Percentiles rank a stretch among this genome's conserved stretches.
phyloP scores from a whole-genome alignment of 2,888 invertebrate genomes.

The Ichneumoninae sp. region DNA sequence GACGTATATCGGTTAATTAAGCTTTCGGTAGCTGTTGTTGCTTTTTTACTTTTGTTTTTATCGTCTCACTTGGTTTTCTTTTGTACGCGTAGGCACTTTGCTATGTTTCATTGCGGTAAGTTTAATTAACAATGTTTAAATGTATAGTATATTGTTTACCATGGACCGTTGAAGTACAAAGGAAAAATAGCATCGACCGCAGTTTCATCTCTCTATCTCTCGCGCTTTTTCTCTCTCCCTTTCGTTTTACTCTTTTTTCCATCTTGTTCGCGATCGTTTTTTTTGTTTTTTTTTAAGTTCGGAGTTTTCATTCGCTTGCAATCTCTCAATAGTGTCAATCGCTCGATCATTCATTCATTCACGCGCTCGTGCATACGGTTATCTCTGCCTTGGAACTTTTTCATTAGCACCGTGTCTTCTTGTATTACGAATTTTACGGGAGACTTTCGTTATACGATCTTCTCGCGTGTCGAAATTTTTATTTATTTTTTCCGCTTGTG shows the following conservation, averaged over 20 bases:
- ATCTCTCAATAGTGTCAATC: conserved; percentile 60
- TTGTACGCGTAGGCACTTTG: conserved; percentile 81
- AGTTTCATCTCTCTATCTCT: conserved; percentile 29
- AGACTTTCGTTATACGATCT: conserved; percentile 41
- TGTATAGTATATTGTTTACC: conserved; percentile 58
- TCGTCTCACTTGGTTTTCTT: conserved; percentile 68
- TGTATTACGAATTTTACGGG: conserved; percentile 59
- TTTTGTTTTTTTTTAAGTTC: conserved; percentile 21
- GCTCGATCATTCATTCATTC: conserved; percentile 64
- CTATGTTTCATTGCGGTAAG: conserved; percentile 78
- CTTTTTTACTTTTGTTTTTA: conserved; percentile 24
- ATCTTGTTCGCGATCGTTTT: conserved; percentile 29
- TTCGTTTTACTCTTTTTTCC: conserved; percentile 44
- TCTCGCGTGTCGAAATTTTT: conserved; percentile 20
- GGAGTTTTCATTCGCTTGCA: conserved; percentile 52
- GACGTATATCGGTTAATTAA: conserved; percentile 31
- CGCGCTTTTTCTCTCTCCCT: conserved; percentile 49
- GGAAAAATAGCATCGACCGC: conserved; percentile 61
- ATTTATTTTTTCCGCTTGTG: conserved; percentile 34
- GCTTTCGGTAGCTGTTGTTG: conserved; percentile 48
- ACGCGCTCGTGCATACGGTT: conserved; percentile 65
- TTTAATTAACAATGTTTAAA: conserved; percentile 58
- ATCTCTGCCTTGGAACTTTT: conserved; percentile 77
- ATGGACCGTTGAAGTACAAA: conserved; percentile 62
- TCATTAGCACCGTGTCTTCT: conserved; percentile 81